These are phyloP conservation scores for Drepanosiphum platanoidis DNA, from an alignment of 2,888 invertebrate genomes.

Conservation along the genomic window DNA sequence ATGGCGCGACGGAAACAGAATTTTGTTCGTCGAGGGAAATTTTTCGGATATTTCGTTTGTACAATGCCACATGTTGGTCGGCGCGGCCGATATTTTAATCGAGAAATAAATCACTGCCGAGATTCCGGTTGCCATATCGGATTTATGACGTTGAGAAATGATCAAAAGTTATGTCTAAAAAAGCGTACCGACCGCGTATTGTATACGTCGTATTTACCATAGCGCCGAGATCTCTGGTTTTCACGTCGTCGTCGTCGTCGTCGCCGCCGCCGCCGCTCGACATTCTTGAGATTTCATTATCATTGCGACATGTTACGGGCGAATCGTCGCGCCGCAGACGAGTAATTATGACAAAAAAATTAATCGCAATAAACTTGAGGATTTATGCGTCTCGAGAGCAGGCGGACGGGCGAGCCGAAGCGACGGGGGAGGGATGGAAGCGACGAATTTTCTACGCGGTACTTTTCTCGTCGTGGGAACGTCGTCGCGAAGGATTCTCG, in stretches of 20 bases:
- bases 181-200: background rate
- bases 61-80: background rate
- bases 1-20: background rate
- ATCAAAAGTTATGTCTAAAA: background rate
- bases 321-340: background rate
- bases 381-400: background rate
- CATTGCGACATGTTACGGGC: background rate
- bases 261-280: too few species aligned
- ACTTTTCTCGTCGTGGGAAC: background rate
- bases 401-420: background rate
- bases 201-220: background rate
- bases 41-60: constrained; percentile 6
- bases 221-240: too few species aligned
- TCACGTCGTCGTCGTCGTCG: too few species aligned
- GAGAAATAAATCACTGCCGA: constrained; percentile 1
- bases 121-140: background rate
- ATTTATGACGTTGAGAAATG: constrained; percentile 17
- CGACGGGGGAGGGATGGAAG: background rate
- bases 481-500: background rate
- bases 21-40: background rate
- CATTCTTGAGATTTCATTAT: background rate
- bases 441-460: too few species aligned
- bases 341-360: constrained; percentile 5
- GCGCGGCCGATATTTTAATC: background rate
- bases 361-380: background rate